These are phyloP conservation scores for Hyphantria cunea DNA, from an alignment of 1,140 invertebrate species.

Conservation along the genomic window DNA sequence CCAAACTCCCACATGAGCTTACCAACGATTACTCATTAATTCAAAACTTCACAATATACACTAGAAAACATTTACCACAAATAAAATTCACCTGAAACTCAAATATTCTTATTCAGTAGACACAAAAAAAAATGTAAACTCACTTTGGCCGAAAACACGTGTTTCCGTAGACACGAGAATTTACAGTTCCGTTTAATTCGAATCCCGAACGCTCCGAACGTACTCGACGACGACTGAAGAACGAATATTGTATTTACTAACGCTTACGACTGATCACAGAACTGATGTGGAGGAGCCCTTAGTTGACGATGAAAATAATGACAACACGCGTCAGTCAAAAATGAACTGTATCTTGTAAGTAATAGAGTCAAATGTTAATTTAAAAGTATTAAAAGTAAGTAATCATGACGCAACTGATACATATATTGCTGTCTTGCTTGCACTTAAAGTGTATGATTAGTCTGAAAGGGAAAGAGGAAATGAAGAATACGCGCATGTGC, in stretches of 20 bases:
- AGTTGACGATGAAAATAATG: constrained; percentile 56
- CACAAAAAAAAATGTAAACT: constrained; percentile 33
- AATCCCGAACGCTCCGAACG: constrained; percentile 22
- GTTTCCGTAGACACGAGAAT: constrained; percentile 33
- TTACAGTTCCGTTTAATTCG: constrained; percentile 19
- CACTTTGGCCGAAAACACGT: constrained; percentile 43
- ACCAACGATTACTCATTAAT: not conserved
- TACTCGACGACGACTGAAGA: constrained; percentile 35
- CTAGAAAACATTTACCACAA: constrained; percentile 10
- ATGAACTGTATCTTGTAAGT: constrained; percentile 33
- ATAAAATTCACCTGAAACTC: constrained; percentile 1
- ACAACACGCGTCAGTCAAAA: constrained; percentile 36
- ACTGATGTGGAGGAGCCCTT: constrained; percentile 49
- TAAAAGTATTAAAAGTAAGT: constrained; percentile 37
- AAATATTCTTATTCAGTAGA: constrained; percentile 12
- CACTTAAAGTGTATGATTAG: constrained; percentile 31
- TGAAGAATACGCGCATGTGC: constrained; percentile 52
- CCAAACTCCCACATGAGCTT: constrained; percentile 1
- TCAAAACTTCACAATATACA: constrained; percentile 14
- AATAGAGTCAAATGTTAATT: constrained; percentile 43
- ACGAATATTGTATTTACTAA: constrained; percentile 51
- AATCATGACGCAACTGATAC: constrained; percentile 47
- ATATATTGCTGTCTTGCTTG: constrained; percentile 51
- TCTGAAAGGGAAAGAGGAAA: constrained; percentile 40
- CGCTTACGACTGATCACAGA: constrained; percentile 36